Evolutionary conservation across 2,113 vertebrate genomes (phyloP).

Genomic region (Zosterops hypoxanthus): DNA sequence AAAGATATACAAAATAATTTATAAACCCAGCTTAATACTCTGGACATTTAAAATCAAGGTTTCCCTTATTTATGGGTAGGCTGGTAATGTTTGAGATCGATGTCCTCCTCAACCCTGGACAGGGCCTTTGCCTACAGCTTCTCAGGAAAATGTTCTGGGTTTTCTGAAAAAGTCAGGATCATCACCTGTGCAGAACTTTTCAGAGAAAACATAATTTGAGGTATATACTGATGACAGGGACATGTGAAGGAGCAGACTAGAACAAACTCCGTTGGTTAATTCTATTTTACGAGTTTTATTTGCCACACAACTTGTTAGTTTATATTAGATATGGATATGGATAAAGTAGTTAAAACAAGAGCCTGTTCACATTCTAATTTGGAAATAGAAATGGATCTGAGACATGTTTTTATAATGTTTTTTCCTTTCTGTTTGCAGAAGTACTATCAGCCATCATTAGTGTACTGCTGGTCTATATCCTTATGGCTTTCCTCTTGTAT

Average conservation of each 20-base stretch:
- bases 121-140: background rate
- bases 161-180: background rate
- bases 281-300: background rate
- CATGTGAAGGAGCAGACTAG: background rate
- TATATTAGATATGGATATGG: background rate
- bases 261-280: background rate
- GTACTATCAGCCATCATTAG: slow-evolving; percentile 92
- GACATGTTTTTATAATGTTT: background rate
- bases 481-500: slow-evolving; percentile 88
- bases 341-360: background rate
- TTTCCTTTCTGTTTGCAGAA: slow-evolving; percentile 79
- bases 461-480: slow-evolving; percentile 91
- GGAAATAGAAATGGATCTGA: background rate
- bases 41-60: background rate
- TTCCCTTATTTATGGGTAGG: background rate
- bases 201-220: background rate
- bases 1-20: background rate
- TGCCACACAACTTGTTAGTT: background rate
- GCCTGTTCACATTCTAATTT: background rate
- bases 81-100: background rate
- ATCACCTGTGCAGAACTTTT: background rate
- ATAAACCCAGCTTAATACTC: background rate
- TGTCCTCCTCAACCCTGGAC: background rate
- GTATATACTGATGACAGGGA: background rate
- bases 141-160: background rate